These are phyloP conservation scores for Hoplodrina ambigua DNA, from an alignment of 2,888 invertebrate genomes.

Conservation along the genomic window DNA sequence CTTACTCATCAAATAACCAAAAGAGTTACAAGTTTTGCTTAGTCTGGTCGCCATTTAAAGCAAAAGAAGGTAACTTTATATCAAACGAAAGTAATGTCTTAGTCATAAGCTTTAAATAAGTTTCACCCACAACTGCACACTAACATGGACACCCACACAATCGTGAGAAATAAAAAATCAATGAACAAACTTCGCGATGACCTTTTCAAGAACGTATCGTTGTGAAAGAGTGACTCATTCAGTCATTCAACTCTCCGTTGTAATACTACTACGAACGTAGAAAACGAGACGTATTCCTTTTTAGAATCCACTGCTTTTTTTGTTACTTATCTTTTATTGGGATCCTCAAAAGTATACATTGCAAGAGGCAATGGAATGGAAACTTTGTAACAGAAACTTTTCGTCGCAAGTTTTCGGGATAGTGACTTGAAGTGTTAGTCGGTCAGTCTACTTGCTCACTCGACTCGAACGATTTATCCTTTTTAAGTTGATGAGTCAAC, in stretches of 20 bases:
- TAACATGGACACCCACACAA: slow-evolving; percentile 60
- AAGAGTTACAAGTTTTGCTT: background rate
- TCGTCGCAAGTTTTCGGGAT: slow-evolving; percentile 14
- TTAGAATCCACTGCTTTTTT: slow-evolving; percentile 63
- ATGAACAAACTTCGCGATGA: slow-evolving; percentile 74
- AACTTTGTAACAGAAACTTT: slow-evolving; percentile 2
- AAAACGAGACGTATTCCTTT: slow-evolving; percentile 34
- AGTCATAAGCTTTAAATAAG: slow-evolving; percentile 66
- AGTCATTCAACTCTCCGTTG: slow-evolving; percentile 82
- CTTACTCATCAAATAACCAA: background rate
- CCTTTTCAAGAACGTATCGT: slow-evolving; percentile 84
- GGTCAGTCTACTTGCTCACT: slow-evolving; percentile 79
- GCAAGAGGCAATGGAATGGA: slow-evolving; percentile 41
- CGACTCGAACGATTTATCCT: slow-evolving; percentile 73
- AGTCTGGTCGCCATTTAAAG: background rate
- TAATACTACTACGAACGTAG: slow-evolving; percentile 39
- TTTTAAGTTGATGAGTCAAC: slow-evolving; percentile 83
- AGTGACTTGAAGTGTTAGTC: slow-evolving; percentile 67
- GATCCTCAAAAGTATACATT: background rate
- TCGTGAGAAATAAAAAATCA: slow-evolving; percentile 68
- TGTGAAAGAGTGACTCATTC: slow-evolving; percentile 82
- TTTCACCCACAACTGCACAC: slow-evolving; percentile 63
- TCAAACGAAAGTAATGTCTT: slow-evolving; percentile 63
- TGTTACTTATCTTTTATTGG: slow-evolving; percentile 54
- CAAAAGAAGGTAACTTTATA: slow-evolving; percentile 32